Conservation (phyloP, 2,113 vertebrate species). For the Neogobius melanostomus region DNA sequence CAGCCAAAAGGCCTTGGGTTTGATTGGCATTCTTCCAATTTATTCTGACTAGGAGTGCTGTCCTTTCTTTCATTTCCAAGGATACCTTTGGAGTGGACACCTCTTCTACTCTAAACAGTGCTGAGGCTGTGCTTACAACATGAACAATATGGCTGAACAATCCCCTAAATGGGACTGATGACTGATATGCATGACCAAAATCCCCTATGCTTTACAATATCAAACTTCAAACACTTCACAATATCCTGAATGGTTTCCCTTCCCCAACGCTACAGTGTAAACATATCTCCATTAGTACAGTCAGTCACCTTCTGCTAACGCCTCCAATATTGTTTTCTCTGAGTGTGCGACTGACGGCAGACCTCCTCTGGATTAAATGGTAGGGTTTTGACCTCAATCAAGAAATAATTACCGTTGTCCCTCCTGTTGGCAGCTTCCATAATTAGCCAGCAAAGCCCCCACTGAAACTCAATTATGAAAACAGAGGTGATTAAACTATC, state of each 20-base stretch:
- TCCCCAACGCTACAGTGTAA: background rate
- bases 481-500: constrained; percentile 62
- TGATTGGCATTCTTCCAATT: too few species aligned
- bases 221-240: background rate
- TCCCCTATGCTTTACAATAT: too few species aligned
- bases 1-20: too few species aligned
- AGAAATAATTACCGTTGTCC: constrained; percentile 69
- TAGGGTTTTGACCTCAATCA: constrained; percentile 74
- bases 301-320: constrained; percentile 32
- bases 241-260: background rate
- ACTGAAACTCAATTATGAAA: constrained; percentile 61
- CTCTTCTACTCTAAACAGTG: too few species aligned
- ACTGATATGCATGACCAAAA: too few species aligned
- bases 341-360: constrained; percentile 33
- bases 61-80: too few species aligned
- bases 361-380: constrained; percentile 60
- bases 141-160: too few species aligned
- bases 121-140: too few species aligned
- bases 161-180: too few species aligned
- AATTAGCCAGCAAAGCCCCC: constrained; percentile 64
- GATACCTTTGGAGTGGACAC: too few species aligned
- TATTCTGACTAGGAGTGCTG: too few species aligned
- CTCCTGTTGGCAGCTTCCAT: constrained; percentile 56
- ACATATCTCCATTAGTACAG: constrained; percentile 4
- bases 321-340: constrained; percentile 51